Conservation (phyloP, 2,797 vertebrate species). For the Pseudopleuronectes americanus region DNA sequence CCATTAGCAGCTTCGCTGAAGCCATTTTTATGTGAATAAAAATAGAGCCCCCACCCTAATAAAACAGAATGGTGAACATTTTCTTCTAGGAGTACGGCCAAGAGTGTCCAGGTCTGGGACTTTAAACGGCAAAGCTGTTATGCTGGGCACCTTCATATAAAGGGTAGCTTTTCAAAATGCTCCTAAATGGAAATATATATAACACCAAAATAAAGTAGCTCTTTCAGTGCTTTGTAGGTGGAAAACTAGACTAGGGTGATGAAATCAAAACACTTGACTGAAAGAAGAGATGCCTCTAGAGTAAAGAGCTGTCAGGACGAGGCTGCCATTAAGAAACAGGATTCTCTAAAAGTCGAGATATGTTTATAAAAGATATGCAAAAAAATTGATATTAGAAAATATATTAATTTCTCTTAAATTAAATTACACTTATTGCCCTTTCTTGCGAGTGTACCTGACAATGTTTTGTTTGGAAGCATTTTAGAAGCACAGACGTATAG, state of each 20-base stretch:
- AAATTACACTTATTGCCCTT: slow-evolving; percentile 66
- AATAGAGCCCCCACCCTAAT: slow-evolving; percentile 71
- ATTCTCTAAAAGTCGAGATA: slow-evolving; percentile 32
- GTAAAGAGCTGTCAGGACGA: slow-evolving; percentile 16
- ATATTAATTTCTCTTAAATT: slow-evolving; percentile 85
- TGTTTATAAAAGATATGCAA: slow-evolving; percentile 55
- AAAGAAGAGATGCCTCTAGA: slow-evolving; percentile 32
- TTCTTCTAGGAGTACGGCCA: slow-evolving; percentile 65
- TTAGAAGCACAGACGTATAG: slow-evolving; percentile 42
- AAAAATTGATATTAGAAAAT: slow-evolving; percentile 74
- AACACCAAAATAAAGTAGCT: slow-evolving; percentile 63
- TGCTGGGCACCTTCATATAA: slow-evolving; percentile 64
- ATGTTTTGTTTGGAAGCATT: slow-evolving; percentile 59
- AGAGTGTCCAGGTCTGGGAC: slow-evolving; percentile 56
- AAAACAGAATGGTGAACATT: slow-evolving; percentile 72
- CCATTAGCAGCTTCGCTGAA: slow-evolving; percentile 62
- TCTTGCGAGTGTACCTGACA: slow-evolving; percentile 55
- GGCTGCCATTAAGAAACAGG: slow-evolving; percentile 27
- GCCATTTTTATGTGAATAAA: slow-evolving; percentile 68
- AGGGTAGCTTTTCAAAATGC: slow-evolving; percentile 53
- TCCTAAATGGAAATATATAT: slow-evolving; percentile 65
- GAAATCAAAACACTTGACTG: slow-evolving; percentile 49
- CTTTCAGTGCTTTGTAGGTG: slow-evolving; percentile 41
- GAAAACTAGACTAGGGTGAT: slow-evolving; percentile 30
- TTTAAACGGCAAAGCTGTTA: slow-evolving; percentile 66